phyloP scores from a whole-genome alignment of 2,113 vertebrate genomes.

The Peromyscus californicus region DNA sequence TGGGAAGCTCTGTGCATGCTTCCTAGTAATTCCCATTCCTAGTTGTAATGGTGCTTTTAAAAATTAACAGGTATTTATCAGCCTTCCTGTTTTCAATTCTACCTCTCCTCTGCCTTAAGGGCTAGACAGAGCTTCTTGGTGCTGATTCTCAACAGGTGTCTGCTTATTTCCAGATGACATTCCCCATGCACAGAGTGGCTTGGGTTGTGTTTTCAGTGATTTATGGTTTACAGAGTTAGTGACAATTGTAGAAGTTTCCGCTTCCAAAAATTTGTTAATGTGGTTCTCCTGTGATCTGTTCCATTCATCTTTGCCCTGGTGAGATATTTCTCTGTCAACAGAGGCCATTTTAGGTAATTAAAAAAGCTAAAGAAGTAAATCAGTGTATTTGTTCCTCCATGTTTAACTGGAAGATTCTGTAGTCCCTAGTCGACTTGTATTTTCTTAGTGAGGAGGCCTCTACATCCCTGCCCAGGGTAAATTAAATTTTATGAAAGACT shows the following conservation, averaged over 20 bases:
- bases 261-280: neutral
- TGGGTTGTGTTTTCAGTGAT: constrained; percentile 20
- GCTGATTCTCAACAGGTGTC: neutral
- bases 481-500: neutral
- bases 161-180: neutral
- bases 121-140: neutral
- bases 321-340: neutral
- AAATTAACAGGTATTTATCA: neutral
- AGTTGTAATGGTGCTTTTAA: neutral
- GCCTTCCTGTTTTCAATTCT: neutral
- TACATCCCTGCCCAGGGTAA: neutral
- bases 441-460: neutral
- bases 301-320: neutral
- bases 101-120: neutral
- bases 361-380: neutral
- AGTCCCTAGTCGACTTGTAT: neutral
- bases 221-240: neutral
- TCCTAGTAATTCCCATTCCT: neutral
- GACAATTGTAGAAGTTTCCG: neutral
- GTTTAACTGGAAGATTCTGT: neutral
- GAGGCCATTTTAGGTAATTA: neutral
- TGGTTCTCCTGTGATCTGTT: neutral
- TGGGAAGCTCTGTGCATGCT: neutral
- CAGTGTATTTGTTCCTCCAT: neutral
- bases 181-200: neutral